These are phyloP conservation scores for Megalops cyprinoides DNA, from an alignment of 2,797 vertebrate species.

Conservation along the genomic window DNA sequence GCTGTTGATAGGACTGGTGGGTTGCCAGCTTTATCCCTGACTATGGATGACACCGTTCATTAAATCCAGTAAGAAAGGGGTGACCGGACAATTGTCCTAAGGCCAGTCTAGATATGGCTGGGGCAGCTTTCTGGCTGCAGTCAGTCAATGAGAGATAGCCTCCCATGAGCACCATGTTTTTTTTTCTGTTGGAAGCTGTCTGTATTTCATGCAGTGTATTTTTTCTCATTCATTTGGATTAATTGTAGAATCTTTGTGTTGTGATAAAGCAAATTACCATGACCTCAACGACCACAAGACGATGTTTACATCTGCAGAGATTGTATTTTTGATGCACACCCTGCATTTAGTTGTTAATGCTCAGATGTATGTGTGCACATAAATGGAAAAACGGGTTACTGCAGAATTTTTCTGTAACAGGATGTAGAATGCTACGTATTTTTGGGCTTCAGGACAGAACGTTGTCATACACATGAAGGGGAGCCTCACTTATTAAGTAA, in stretches of 20 bases:
- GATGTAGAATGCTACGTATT: background rate
- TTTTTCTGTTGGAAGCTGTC: background rate
- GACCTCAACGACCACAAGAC: background rate
- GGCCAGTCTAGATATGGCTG: slow-evolving; percentile 4
- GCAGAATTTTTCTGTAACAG: background rate
- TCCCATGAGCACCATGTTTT: background rate
- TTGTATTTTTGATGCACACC: no score
- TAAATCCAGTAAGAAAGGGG: slow-evolving; percentile 20
- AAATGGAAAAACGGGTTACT: no score
- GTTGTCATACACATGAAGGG: background rate
- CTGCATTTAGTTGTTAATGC: no score
- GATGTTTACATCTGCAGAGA: background rate
- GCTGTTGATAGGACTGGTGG: background rate
- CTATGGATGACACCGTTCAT: slow-evolving; percentile 5
- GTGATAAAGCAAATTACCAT: background rate
- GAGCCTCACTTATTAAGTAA: background rate
- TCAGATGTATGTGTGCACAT: no score
- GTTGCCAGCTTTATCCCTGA: slow-evolving; percentile 10
- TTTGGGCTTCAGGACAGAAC: background rate
- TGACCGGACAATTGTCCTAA: background rate
- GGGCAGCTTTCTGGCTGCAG: background rate
- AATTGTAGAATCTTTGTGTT: background rate
- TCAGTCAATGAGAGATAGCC: background rate
- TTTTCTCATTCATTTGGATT: background rate
- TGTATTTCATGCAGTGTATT: background rate